These are phyloP conservation scores for Zaprionus lachaisei DNA, from an alignment of 1,140 invertebrate genomes.

Conservation along the genomic window DNA sequence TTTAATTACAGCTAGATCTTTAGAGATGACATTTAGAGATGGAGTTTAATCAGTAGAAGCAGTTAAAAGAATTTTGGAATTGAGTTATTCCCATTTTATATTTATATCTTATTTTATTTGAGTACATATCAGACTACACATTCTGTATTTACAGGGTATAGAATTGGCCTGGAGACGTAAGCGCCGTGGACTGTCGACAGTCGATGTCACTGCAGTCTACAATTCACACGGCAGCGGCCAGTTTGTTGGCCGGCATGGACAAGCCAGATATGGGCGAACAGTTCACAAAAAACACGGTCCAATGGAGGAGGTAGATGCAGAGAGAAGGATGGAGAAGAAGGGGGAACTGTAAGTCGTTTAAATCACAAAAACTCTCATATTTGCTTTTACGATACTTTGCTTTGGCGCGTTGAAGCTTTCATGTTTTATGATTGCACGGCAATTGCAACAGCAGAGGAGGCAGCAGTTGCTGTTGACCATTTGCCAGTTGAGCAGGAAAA, in stretches of 20 bases:
- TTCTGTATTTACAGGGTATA: not conserved
- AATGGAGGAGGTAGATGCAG: not conserved
- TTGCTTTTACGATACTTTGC: slow-evolving; percentile 68
- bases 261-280: slow-evolving; percentile 6
- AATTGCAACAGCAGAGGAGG: slow-evolving; percentile 24
- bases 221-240: slow-evolving; percentile 54
- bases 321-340: not conserved
- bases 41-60: too few species aligned
- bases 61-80: too few species aligned
- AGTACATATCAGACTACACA: too few species aligned
- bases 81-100: too few species aligned
- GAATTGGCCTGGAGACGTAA: slow-evolving; percentile 33
- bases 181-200: slow-evolving; percentile 37
- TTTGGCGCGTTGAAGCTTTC: slow-evolving; percentile 50
- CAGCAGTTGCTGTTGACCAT: not conserved
- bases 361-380: slow-evolving; percentile 69
- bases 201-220: slow-evolving; percentile 75
- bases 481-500: slow-evolving; percentile 11
- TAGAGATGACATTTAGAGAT: too few species aligned
- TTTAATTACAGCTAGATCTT: not conserved
- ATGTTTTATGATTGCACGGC: slow-evolving; percentile 60
- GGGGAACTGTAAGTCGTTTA: slow-evolving; percentile 53
- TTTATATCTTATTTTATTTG: too few species aligned
- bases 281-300: not conserved
- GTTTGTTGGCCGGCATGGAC: slow-evolving; percentile 20